A percentile compares a stretch with the other conserved stretches of the same genome.
Conservation (phyloP, 2,113 vertebrate species). For the Diphyllodes magnificus region DNA sequence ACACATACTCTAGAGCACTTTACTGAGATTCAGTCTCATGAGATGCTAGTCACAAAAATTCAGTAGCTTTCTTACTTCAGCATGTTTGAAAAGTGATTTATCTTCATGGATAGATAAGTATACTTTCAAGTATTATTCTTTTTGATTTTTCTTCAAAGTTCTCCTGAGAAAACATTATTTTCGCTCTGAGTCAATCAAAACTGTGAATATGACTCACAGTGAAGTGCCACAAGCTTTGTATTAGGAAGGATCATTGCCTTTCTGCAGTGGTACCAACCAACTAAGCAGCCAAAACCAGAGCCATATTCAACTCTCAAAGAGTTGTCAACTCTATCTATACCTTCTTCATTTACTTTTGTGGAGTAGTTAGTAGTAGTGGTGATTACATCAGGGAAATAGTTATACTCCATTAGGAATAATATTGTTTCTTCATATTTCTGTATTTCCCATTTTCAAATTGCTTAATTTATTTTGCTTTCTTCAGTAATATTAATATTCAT, state of each 20-base stretch:
- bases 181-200: not conserved
- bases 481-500: not conserved
- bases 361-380: not conserved
- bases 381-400: not conserved
- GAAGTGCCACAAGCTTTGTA: not conserved
- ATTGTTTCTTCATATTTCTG: not conserved
- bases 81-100: not conserved
- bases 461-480: not conserved
- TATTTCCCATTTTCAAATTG: not conserved
- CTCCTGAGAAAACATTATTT: not conserved
- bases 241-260: not conserved
- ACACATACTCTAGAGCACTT: not conserved
- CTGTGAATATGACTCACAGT: not conserved
- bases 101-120: not conserved
- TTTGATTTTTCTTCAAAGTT: not conserved
- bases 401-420: not conserved
- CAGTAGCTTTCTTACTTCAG: not conserved
- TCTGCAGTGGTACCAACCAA: not conserved
- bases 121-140: not conserved
- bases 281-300: not conserved
- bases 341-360: not conserved
- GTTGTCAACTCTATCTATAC: not conserved
- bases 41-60: not conserved
- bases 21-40: not conserved
- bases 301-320: rapidly evolving